A percentile compares a stretch with the other conserved stretches of the same genome.
These are phyloP conservation scores for Carassius auratus DNA, from an alignment of 2,113 vertebrate species.

Conservation along the genomic window DNA sequence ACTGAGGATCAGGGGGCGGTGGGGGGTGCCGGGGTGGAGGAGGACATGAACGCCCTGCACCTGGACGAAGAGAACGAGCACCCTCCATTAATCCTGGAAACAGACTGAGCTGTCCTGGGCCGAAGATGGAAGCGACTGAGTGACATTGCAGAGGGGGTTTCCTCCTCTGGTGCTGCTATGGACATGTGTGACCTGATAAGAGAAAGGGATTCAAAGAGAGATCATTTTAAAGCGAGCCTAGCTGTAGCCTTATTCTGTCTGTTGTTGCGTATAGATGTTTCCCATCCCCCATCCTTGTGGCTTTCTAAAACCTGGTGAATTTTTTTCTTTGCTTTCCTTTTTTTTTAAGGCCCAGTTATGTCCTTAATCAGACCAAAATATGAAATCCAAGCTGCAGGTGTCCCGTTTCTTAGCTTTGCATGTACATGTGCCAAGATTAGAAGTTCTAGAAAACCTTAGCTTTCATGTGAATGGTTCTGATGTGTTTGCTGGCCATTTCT, in stretches of 20 bases:
- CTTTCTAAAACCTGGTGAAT: slow-evolving; percentile 69
- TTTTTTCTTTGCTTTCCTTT: neutral
- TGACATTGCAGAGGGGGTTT: slow-evolving; percentile 73
- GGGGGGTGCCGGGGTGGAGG: slow-evolving; percentile 88
- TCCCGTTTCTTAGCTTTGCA: slow-evolving; percentile 86
- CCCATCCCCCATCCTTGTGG: slow-evolving; percentile 70
- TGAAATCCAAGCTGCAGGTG: slow-evolving; percentile 64
- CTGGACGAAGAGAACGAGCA: slow-evolving; percentile 96
- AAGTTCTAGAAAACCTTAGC: slow-evolving; percentile 54
- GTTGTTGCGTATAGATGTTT: slow-evolving; percentile 59
- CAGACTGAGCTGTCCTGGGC: slow-evolving; percentile 79
- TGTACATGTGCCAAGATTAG: slow-evolving; percentile 89
- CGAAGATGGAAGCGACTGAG: slow-evolving; percentile 70
- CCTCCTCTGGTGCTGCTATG: slow-evolving; percentile 85
- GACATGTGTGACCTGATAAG: slow-evolving; percentile 77
- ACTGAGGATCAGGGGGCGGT: slow-evolving; percentile 91
- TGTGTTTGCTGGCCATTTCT: slow-evolving; percentile 50
- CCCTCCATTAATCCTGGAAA: slow-evolving; percentile 95
- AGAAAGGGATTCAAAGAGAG: slow-evolving; percentile 76
- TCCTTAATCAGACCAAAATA: slow-evolving; percentile 50
- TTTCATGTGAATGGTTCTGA: slow-evolving; percentile 52
- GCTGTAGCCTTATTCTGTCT: slow-evolving; percentile 78
- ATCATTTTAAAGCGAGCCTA: slow-evolving; percentile 74
- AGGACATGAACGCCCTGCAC: slow-evolving; percentile 85
- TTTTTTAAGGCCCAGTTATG: slow-evolving; percentile 34